Evolutionary conservation across 2,797 vertebrate genomes (phyloP), one percentile per base, ranked within the genome.

Genomic region (Argya squamiceps): DNA sequence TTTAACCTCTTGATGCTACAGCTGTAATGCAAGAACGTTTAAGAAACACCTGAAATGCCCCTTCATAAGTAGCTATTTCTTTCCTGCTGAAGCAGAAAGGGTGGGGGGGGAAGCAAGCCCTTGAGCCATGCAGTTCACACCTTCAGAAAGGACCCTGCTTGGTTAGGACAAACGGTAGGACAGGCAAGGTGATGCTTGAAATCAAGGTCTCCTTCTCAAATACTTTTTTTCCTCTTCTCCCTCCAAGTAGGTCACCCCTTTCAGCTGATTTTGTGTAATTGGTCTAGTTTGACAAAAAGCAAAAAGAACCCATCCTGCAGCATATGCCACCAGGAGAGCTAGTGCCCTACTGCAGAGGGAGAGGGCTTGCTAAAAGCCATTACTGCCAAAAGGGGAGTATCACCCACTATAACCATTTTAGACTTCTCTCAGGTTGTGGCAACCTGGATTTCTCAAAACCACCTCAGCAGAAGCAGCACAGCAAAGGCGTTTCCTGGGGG

Each of bases 191-290:
- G 56, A 79, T 5, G 9, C 11, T 9, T 62, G 63, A 82, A 92
- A 93, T 68, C 37, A 87, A 90, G 84, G 69, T 81, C 47, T 86
- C 82, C 43, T 80, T 67, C 91, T 89, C 58, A 43, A 60, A 62
- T 7, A 22, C 12, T 36, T 44, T n/a, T 82, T 24, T 43, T 24
- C 22, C 26, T 69, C 18, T 41, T 62, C 65, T 86, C 65, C 47
- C 79, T 90, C 49, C 78, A 88, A 74, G 89, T 30, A 68, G 86
- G 76, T 82, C 52, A 21, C 12, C 32, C n/a, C 22, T 58, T 36
- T 76, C 58, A 30, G 53, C 46, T 46, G 46, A 68, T 74, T 85
- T 41, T 41, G n/a, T 59, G 18, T 39, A 24, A 75, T 29, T 34
- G 30, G 32, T 58, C 60, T 67, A 49, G 52, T 47, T 90, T 24